phyloP scores from a whole-genome alignment of 1,140 invertebrate species.

The Anadara kagoshimensis region DNA sequence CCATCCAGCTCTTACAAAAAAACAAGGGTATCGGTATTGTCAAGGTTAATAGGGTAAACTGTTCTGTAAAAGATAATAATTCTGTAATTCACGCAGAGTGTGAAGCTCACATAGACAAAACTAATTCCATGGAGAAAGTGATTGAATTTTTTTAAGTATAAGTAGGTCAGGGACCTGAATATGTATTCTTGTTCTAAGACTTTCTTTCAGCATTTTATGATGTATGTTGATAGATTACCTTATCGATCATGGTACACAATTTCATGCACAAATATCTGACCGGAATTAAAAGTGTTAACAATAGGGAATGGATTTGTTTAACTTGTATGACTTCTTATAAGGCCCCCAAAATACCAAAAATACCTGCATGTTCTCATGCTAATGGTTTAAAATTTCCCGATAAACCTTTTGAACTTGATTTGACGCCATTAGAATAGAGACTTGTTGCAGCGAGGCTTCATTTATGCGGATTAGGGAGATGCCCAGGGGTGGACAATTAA shows the following conservation, averaged over 20 bases:
- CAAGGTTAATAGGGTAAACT: no score
- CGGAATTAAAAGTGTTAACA: constrained; percentile 18
- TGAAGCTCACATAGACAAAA: no score
- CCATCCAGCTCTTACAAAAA: no score
- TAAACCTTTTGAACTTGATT: constrained; percentile 32
- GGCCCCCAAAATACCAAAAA: constrained; percentile 32
- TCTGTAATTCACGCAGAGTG: no score
- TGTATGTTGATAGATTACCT: constrained; percentile 3
- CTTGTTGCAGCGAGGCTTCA: constrained; percentile 30
- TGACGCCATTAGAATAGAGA: constrained; percentile 32
- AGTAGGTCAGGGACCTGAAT: constrained; percentile 20
- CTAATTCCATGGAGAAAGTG: no score
- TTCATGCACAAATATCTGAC: background rate
- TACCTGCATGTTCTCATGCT: constrained; percentile 17
- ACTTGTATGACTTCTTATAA: constrained; percentile 35
- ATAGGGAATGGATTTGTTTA: constrained; percentile 33
- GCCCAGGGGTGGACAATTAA: constrained; percentile 34
- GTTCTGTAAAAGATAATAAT: no score
- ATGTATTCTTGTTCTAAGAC: constrained; percentile 40
- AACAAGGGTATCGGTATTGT: no score
- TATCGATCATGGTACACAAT: background rate
- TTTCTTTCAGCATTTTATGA: constrained; percentile 37
- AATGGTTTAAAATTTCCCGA: constrained; percentile 36
- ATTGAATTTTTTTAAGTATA: constrained; percentile 8
- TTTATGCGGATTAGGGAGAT: constrained; percentile 44